Conservation (phyloP, 2,888 invertebrate genomes). For the Watsonalla binaria region DNA sequence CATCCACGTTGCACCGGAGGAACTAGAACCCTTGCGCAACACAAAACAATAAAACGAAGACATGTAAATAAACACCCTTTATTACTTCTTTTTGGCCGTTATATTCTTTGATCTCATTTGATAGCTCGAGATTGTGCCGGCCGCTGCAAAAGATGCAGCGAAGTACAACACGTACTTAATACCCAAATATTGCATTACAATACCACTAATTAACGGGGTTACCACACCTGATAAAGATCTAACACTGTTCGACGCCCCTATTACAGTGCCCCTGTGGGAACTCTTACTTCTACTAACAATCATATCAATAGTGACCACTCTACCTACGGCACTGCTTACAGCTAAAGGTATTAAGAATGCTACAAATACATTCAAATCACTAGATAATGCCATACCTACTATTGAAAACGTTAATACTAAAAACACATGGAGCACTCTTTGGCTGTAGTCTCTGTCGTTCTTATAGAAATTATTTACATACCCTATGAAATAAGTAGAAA, state of each 20-base stretch:
- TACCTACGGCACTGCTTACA: slow-evolving; percentile 59
- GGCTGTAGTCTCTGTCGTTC: slow-evolving; percentile 50
- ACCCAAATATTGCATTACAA: slow-evolving; percentile 66
- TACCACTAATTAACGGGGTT: slow-evolving; percentile 74
- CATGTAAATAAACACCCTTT: slow-evolving; percentile 3
- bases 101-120: slow-evolving; percentile 20
- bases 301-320: slow-evolving; percentile 69
- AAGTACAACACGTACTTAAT: slow-evolving; percentile 48
- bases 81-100: slow-evolving; percentile 23
- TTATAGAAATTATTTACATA: slow-evolving; percentile 60
- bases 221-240: slow-evolving; percentile 75
- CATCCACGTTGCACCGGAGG: neutral
- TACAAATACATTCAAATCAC: slow-evolving; percentile 51
- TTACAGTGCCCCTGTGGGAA: slow-evolving; percentile 73
- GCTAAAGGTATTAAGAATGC: slow-evolving; percentile 67
- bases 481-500: slow-evolving; percentile 61
- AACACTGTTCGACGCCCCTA: slow-evolving; percentile 76
- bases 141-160: slow-evolving; percentile 39
- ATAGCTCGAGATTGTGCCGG: slow-evolving; percentile 49
- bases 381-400: slow-evolving; percentile 52
- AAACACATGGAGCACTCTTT: slow-evolving; percentile 65
- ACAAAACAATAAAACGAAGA: neutral
- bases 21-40: neutral
- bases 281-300: slow-evolving; percentile 62
- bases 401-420: slow-evolving; percentile 54